A percentile compares a stretch with the other conserved stretches of the same genome.
Evolutionary conservation across 2,797 vertebrate genomes (phyloP).

Genomic region (Clarias fuscus): DNA sequence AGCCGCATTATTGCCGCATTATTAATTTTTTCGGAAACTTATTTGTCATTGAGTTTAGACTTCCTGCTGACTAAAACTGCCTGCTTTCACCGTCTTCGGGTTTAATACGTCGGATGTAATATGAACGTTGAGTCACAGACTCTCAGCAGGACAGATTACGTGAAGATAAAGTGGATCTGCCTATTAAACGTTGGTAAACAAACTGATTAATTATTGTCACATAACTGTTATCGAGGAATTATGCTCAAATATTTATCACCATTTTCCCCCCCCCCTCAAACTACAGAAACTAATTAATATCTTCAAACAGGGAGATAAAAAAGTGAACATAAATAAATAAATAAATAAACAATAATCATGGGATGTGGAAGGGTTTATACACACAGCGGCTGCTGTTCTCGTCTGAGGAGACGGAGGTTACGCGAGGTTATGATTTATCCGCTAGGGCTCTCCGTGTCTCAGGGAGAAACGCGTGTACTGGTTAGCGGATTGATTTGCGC

Average conservation of each 20-base stretch:
- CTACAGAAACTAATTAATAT: neutral
- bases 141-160: neutral
- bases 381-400: neutral
- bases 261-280: slow-evolving; percentile 2
- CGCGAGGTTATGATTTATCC: neutral
- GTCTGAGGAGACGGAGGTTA: neutral
- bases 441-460: neutral
- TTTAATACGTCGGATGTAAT: neutral
- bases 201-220: neutral
- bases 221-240: slow-evolving; percentile 3
- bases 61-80: neutral
- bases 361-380: neutral
- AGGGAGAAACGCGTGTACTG: neutral
- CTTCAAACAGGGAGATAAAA: neutral
- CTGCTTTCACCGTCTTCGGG: neutral
- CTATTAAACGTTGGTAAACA: neutral
- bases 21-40: neutral
- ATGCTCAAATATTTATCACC: slow-evolving; percentile 12
- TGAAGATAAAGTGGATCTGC: neutral
- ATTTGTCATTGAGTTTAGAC: too few relatives aligned
- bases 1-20: neutral
- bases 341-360: neutral
- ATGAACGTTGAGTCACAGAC: neutral
- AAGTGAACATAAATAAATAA: too few relatives aligned
- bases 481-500: slow-evolving; percentile 11